A percentile compares a stretch with the other conserved stretches of the same genome.
Evolutionary conservation across 2,797 vertebrate species (phyloP).

Genomic region (Gallinago solitaria): DNA sequence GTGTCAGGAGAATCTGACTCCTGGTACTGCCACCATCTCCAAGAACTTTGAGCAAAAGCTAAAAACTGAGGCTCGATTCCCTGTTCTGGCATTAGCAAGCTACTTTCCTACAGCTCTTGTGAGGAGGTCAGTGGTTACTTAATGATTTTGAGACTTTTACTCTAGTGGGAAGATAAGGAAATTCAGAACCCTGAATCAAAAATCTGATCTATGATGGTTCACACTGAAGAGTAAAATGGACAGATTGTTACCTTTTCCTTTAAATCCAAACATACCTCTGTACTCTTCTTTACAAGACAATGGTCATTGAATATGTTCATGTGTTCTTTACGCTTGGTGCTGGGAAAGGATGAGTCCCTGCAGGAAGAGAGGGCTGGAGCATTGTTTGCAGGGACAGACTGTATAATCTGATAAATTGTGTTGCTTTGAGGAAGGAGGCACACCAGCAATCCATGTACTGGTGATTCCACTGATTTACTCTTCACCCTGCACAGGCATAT

Average conservation of each 20-base stretch:
- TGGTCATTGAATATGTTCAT: not conserved
- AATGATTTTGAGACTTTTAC: not conserved
- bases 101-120: not conserved
- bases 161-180: not conserved
- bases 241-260: not conserved
- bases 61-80: not conserved
- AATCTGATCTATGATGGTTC: not conserved
- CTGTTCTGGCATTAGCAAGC: not conserved
- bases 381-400: not conserved
- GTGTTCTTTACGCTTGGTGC: not conserved
- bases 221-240: not conserved
- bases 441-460: fast-evolving
- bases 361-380: not conserved
- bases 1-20: not conserved
- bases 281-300: not conserved
- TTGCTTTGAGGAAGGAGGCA: not conserved
- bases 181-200: not conserved
- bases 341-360: not conserved
- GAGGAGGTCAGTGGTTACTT: not conserved
- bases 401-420: fast-evolving
- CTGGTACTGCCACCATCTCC: not conserved
- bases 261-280: not conserved
- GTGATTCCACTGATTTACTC: not conserved
- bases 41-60: not conserved
- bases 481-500: not conserved